Conservation (phyloP, 2,888 invertebrate genomes). For the Drosophila parthenogenetica region DNA sequence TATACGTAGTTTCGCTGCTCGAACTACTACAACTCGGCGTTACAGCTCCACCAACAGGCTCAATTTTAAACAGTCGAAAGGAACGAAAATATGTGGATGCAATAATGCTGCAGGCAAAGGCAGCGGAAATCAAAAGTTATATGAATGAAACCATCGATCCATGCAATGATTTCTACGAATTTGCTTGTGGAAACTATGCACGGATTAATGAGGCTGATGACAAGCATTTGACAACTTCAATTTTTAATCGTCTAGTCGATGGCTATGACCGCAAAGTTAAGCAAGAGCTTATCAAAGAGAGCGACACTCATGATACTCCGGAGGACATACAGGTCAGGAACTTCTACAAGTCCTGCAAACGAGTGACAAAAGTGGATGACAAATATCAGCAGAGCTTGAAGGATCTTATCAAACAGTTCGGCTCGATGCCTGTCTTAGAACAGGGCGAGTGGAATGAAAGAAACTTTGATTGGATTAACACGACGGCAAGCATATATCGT, state of each 20-base stretch:
- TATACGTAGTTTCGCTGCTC: slow-evolving; percentile 17
- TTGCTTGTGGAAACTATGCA: slow-evolving; percentile 81
- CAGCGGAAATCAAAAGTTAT: slow-evolving; percentile 71
- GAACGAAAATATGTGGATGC: slow-evolving; percentile 16
- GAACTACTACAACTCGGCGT: not conserved
- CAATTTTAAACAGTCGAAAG: slow-evolving; percentile 12
- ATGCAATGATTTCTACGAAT: slow-evolving; percentile 80
- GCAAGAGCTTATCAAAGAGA: slow-evolving; percentile 44
- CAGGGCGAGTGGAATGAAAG: slow-evolving; percentile 67
- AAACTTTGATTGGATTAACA: slow-evolving; percentile 79
- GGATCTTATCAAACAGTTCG: slow-evolving; percentile 72
- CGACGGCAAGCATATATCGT: slow-evolving; percentile 60
- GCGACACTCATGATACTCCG: slow-evolving; percentile 46
- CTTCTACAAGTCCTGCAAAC: slow-evolving; percentile 80
- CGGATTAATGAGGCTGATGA: slow-evolving; percentile 66
- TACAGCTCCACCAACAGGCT: slow-evolving; percentile 14
- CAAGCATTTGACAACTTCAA: slow-evolving; percentile 65
- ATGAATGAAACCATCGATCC: slow-evolving; percentile 77
- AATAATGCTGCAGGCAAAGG: slow-evolving; percentile 65
- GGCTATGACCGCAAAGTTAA: slow-evolving; percentile 69
- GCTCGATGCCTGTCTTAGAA: slow-evolving; percentile 77
- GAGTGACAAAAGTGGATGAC: slow-evolving; percentile 34
- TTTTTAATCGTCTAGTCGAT: slow-evolving; percentile 70
- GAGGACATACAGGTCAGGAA: slow-evolving; percentile 76
- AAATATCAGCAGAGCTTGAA: slow-evolving; percentile 49